Base-by-base conservation (phyloP, 2,113 vertebrate species). In the Chauna torquata region DNA sequence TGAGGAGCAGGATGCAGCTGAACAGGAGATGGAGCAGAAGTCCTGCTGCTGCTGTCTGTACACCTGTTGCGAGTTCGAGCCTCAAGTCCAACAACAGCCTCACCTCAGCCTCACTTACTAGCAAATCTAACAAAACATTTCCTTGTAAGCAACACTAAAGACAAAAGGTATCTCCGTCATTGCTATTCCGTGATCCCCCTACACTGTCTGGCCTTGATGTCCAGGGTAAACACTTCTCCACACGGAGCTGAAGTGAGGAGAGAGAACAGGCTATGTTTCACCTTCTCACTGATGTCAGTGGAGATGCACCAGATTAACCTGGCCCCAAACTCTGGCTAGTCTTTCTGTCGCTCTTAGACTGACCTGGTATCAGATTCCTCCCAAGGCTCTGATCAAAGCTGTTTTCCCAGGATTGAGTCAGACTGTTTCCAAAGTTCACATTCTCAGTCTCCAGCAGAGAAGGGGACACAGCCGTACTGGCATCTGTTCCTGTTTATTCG, bases 381-480 rank as follows among this genome's bases (percentile, higher is more conserved):
- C 77, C 70, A 85, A 80, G 74, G 65, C 91, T 92, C 74, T 87
- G 74, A 95, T 94, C 86, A 92, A 94, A 96, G 94, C 52, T 76
- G 40, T 82, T 94, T 95, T 84, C 83, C 81, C 91, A 76, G 80
- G 74, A 94, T 88, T 77, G 76, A 85, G 78, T 11, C 77, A 82
- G 69, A 69, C 22, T 14, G 65, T 40, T 94, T 95, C 81, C 78
- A 84, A 88, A 97, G 88, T 92, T 95, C 95, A 95, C 91, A 95
- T 95, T 92, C 95, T 82, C 80, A 0, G 0, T 15, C 80, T 94
- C 91, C 89, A 95, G 4, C 84, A 86, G 89, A 82, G 84, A 95
- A 88, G 62, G 45, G 36, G 62, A 94, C 1, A 2, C 40, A 92
- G 80, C 36, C 11, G 0, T 83, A 57, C 54, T 90, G 81, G 96